A percentile compares a stretch with the other conserved stretches of the same genome.
phyloP scores from a whole-genome alignment of 53 echinoderm and acorn worm genomes.

The Apostichopus leukothele region DNA sequence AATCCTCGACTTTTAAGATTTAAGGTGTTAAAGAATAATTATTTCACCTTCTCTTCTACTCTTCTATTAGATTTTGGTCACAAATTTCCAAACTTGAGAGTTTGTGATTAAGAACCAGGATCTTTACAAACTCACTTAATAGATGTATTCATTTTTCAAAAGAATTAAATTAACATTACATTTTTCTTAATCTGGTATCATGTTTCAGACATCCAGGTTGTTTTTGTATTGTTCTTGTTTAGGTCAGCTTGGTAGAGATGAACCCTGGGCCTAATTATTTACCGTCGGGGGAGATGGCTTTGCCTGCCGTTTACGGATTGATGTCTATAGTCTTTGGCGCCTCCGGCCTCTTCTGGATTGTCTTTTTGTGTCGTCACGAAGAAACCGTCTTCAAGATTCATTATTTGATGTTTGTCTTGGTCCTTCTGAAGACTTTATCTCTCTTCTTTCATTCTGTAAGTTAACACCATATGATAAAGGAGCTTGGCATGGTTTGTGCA shows the following conservation, averaged over 20 bases:
- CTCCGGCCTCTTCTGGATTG: slow-evolving; percentile 76
- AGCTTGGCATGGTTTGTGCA: not conserved
- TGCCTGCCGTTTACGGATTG: slow-evolving; percentile 70
- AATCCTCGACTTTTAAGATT: too few species aligned
- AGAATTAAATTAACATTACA: too few species aligned
- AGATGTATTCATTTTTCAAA: too few species aligned
- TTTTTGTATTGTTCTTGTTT: not conserved
- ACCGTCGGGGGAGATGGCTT: slow-evolving; percentile 86
- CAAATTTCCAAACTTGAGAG: too few species aligned
- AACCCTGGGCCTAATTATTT: slow-evolving; percentile 79
- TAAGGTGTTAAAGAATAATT: too few species aligned
- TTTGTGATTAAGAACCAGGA: too few species aligned
- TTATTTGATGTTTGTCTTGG: slow-evolving; percentile 84
- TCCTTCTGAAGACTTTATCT: slow-evolving; percentile 78
- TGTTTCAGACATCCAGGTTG: not conserved
- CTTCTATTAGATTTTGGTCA: too few species aligned
- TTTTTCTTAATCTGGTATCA: too few species aligned
- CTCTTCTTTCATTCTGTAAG: slow-evolving; percentile 97
- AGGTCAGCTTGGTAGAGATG: slow-evolving; percentile 72
- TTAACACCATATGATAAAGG: not conserved
- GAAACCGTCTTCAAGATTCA: slow-evolving; percentile 96
- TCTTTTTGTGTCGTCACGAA: slow-evolving; percentile 75
- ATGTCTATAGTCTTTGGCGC: slow-evolving; percentile 85
- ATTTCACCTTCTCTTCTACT: too few species aligned
- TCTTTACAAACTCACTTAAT: too few species aligned